Base-by-base conservation (phyloP, 2,113 vertebrate species). In the Cricetomys ansorgei region DNA sequence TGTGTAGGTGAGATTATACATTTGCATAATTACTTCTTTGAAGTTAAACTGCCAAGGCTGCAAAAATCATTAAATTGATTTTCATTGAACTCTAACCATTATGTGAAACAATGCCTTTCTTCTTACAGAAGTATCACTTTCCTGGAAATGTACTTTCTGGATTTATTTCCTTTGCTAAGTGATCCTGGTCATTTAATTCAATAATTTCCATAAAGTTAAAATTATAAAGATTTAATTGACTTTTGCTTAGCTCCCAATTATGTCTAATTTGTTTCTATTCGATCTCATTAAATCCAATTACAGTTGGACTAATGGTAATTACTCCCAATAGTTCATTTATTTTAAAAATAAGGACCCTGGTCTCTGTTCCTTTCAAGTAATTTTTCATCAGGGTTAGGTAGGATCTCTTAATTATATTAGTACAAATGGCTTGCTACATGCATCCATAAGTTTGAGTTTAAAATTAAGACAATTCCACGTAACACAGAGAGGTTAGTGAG, bases 151-250 rank as follows among this genome's bases (percentile, higher is more conserved):
- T 77, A 97, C 91, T 97, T 97, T 83, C 89, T 85, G 90, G 40
- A 88, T 96, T 97, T 97, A 96, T 97, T 96, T 97, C 98, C 75
- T 98, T 77, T 97, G 89, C 91, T 5, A 98, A 94, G 88, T 96
- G 91, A 96, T 98, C 92, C 96, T 97, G 95, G 97, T 97, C 97
- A 98, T 97, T 98, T 98, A 98, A 98, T 94, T 98, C 72, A 98
- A 96, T 98, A 98, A 96, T 91, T 98, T 98, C 98, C 97, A 98
- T 94, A 95, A 89, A 97, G 97, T 95, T 98, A 98, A 97, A 98
- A 97, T 98, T 97, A 25, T 57, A 84, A 97, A 67, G 25, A 77
- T 91, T 97, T 97, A 97, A 98, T 97, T 97, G 64, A 97, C 83
- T 98, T 98, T 98, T 98, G 87, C 98, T 98, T 96, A 91, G 94